Conservation (phyloP, 2,797 vertebrate genomes). For the Adrianichthys oophorus region DNA sequence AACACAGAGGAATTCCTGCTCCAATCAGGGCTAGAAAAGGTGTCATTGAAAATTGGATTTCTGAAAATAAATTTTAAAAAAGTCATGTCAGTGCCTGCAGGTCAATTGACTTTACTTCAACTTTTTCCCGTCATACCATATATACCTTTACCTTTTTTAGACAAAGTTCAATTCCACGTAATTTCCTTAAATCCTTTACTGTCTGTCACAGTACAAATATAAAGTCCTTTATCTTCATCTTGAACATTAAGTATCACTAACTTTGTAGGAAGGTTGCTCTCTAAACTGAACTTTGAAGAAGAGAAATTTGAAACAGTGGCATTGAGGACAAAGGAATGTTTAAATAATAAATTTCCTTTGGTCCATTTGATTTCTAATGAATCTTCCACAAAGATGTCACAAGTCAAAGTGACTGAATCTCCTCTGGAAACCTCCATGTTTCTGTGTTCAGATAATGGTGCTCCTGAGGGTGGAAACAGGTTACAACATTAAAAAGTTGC, state of each 20-base stretch:
- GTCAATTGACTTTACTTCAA: too few species aligned
- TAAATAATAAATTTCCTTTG: background rate
- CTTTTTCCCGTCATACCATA: too few species aligned
- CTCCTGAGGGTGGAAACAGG: background rate
- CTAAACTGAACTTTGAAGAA: constrained; percentile 4
- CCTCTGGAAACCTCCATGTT: background rate
- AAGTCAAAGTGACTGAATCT: constrained; percentile 13
- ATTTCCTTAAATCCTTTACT: accelerated
- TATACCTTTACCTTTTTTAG: background rate
- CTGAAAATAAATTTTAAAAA: too few species aligned
- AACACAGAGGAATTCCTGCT: too few species aligned
- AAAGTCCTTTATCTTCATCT: constrained; percentile 42
- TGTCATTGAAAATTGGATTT: too few species aligned
- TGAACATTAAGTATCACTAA: constrained; percentile 27
- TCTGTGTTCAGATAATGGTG: accelerated
- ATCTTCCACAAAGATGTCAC: background rate
- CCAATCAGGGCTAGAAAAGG: too few species aligned
- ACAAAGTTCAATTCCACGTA: constrained; percentile 40
- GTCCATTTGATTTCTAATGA: background rate
- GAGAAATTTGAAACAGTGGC: background rate
- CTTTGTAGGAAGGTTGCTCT: accelerated
- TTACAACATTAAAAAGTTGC: background rate
- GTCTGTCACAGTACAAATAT: accelerated
- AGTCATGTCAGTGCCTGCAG: too few species aligned
- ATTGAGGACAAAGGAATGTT: too few species aligned